Conservation (phyloP, 2,797 vertebrate genomes). For the Rhinophrynus dorsalis region DNA sequence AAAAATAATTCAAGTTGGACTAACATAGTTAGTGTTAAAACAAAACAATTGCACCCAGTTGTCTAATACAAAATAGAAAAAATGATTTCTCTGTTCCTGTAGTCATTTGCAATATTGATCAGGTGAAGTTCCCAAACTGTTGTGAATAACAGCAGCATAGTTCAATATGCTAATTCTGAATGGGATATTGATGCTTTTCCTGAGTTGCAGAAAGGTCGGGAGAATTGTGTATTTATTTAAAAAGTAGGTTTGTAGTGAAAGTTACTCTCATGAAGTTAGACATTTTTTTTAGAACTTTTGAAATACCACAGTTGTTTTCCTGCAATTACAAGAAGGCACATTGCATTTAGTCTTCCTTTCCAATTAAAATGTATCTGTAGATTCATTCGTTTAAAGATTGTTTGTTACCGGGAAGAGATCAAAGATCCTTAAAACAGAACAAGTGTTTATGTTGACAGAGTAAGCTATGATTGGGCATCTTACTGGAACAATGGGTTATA, state of each 20-base stretch:
- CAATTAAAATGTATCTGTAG: conserved; percentile 59
- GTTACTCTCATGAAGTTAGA: conserved; percentile 81
- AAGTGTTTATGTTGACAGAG: conserved; percentile 10
- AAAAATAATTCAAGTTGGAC: conserved; percentile 24
- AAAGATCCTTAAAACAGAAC: background rate
- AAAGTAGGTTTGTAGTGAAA: conserved; percentile 83
- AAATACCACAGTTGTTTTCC: conserved; percentile 75
- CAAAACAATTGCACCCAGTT: conserved; percentile 1
- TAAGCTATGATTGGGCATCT: conserved; percentile 19
- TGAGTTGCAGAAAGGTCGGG: conserved; percentile 64
- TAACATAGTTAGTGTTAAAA: conserved; percentile 6
- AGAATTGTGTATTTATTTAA: conserved; percentile 80
- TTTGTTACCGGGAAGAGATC: background rate
- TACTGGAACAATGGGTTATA: background rate
- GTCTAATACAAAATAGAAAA: conserved; percentile 31
- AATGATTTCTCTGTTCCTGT: conserved; percentile 15
- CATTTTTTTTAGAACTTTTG: conserved; percentile 82
- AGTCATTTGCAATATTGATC: conserved; percentile 39
- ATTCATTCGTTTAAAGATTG: conserved; percentile 43
- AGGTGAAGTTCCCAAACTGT: conserved; percentile 50
- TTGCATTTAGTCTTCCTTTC: conserved; percentile 79
- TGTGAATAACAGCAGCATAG: conserved; percentile 61
- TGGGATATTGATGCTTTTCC: conserved; percentile 67
- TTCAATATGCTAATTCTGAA: conserved; percentile 69
- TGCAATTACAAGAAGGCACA: conserved; percentile 74